These are phyloP conservation scores for Drosophila suzukii DNA, from an alignment of 1,140 invertebrate species.

Conservation along the genomic window DNA sequence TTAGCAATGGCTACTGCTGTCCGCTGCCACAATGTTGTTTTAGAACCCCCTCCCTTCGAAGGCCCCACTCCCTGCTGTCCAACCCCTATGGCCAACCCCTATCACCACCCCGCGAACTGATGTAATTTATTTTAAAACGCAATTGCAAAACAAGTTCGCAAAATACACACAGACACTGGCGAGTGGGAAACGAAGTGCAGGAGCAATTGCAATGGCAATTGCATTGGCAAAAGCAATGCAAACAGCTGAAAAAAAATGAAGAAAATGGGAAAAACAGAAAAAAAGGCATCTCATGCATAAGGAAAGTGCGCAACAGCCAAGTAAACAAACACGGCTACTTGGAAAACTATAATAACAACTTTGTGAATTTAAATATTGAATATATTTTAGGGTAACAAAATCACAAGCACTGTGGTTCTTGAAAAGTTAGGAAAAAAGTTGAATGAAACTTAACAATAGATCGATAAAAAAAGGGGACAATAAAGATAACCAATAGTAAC, in stretches of 20 bases:
- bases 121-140: slow-evolving; percentile 78
- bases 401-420: too few species aligned
- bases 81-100: not conserved
- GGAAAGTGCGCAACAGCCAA: slow-evolving; percentile 39
- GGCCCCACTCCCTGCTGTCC: slow-evolving; percentile 2
- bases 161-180: slow-evolving; percentile 21
- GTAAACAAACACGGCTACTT: slow-evolving; percentile 12
- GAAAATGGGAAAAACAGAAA: slow-evolving; percentile 16
- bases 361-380: too few species aligned
- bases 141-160: slow-evolving; percentile 71
- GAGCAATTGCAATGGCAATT: slow-evolving; percentile 25
- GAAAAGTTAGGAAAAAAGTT: too few species aligned
- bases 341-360: not conserved
- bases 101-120: slow-evolving; percentile 23
- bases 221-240: slow-evolving; percentile 36
- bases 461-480: not conserved
- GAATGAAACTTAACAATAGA: not conserved
- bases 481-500: not conserved
- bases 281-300: not conserved
- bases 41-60: not conserved
- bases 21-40: slow-evolving; percentile 42
- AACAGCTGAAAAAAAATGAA: slow-evolving; percentile 18
- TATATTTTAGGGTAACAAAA: too few species aligned
- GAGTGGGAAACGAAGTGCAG: slow-evolving; percentile 47
- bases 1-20: slow-evolving; percentile 53